Evolutionary conservation across 2,797 vertebrate species (phyloP).

Genomic region (Semaprochilodus insignis): DNA sequence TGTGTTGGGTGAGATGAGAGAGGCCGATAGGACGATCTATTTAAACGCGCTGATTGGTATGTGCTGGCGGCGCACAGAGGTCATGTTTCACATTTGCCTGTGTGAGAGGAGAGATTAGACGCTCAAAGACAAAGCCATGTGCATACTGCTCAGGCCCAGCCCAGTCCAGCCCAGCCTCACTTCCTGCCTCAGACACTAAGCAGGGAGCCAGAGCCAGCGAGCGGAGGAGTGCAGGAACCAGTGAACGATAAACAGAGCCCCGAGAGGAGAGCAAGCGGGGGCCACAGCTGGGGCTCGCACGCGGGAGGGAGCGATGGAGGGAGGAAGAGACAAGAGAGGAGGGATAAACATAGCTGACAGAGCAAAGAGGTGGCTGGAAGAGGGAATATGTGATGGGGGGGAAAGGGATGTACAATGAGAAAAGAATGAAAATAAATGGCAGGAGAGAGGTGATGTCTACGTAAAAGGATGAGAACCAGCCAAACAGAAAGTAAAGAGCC

Average conservation of each 20-base stretch:
- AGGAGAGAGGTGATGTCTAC: slow-evolving; percentile 30
- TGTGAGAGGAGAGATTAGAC: slow-evolving; percentile 41
- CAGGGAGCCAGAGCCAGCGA: slow-evolving; percentile 44
- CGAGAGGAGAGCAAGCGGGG: slow-evolving; percentile 34
- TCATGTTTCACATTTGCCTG: slow-evolving; percentile 35
- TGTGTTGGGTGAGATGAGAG: slow-evolving; percentile 11
- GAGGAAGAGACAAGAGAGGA: slow-evolving; percentile 36
- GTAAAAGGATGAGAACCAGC: slow-evolving; percentile 21
- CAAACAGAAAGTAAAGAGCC: not conserved
- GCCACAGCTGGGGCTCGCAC: slow-evolving; percentile 35
- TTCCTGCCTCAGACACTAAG: slow-evolving; percentile 54
- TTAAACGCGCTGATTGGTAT: slow-evolving; percentile 27
- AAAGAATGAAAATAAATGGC: slow-evolving; percentile 34
- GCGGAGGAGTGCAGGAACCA: not conserved
- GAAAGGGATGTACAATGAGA: slow-evolving; percentile 27
- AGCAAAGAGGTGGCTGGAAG: slow-evolving; percentile 41
- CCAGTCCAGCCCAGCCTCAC: slow-evolving; percentile 19
- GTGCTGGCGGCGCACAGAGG: slow-evolving; percentile 6
- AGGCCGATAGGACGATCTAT: slow-evolving; percentile 7
- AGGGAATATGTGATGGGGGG: slow-evolving; percentile 35
- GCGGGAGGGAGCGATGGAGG: slow-evolving; percentile 15
- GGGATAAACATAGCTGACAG: slow-evolving; percentile 42
- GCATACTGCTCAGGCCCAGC: slow-evolving; percentile 19
- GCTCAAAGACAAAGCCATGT: slow-evolving; percentile 41
- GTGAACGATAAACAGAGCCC: slow-evolving; percentile 40